A percentile compares a stretch with the other conserved stretches of the same genome.
Conservation (phyloP, 2,888 invertebrate species). For the Drosophila prolongata region DNA sequence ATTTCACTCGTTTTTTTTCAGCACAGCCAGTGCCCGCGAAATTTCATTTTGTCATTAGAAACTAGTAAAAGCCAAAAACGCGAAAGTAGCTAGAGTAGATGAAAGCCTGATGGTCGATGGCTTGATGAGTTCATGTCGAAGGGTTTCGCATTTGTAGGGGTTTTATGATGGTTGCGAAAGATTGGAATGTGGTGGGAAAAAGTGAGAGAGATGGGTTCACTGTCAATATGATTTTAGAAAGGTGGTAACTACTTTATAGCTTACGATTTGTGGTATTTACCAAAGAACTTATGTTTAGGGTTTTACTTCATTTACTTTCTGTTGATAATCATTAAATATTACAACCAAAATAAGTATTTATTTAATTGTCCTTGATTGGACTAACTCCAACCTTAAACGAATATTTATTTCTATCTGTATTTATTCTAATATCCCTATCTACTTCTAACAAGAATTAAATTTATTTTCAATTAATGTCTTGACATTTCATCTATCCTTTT, state of each 20-base stretch:
- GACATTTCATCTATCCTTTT: constrained; percentile 24
- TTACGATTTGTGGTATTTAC: neutral
- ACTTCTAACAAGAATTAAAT: neutral
- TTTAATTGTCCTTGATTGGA: no score
- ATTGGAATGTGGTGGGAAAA: constrained; percentile 10
- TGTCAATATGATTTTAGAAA: neutral
- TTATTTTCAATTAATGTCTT: constrained; percentile 18
- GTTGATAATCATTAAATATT: no score
- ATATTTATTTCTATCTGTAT: neutral
- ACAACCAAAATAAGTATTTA: no score
- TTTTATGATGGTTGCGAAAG: constrained; percentile 11
- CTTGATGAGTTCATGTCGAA: constrained; percentile 35
- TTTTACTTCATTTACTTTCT: neutral
- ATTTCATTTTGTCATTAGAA: constrained; percentile 75
- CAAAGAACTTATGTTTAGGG: neutral
- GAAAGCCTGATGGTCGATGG: constrained; percentile 30
- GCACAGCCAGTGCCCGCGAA: constrained; percentile 21
- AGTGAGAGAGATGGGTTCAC: neutral
- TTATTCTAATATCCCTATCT: neutral
- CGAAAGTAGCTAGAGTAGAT: constrained; percentile 32
- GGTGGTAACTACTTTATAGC: neutral
- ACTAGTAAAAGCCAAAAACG: constrained; percentile 61
- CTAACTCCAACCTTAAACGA: no score
- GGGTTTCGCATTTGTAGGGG: constrained; percentile 12
- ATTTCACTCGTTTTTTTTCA: constrained; percentile 13